These are phyloP conservation scores for Saccostrea glomerata DNA, from an alignment of 1,140 invertebrate species.

Conservation along the genomic window DNA sequence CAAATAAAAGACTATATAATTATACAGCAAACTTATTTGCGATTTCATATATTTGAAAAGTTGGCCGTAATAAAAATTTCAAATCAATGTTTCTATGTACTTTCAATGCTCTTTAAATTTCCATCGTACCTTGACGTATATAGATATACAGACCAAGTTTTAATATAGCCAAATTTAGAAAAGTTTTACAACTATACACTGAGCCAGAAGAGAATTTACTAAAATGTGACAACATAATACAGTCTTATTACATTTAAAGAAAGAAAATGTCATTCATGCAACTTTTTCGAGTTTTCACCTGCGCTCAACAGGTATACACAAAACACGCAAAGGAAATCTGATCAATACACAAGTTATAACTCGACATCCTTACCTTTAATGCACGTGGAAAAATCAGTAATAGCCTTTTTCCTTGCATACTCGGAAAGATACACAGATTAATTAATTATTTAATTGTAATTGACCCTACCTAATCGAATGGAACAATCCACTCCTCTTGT, in stretches of 20 bases:
- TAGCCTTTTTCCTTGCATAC: background rate
- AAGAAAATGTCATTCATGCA: background rate
- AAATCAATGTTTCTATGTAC: no score
- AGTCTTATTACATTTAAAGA: no score
- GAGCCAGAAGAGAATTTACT: background rate
- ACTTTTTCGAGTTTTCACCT: conserved; percentile 12
- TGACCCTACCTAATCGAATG: background rate
- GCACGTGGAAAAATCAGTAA: conserved; percentile 8
- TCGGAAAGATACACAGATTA: background rate
- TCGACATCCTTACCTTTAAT: background rate
- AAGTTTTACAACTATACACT: no score
- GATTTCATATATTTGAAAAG: no score
- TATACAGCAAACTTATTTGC: no score
- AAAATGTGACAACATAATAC: background rate
- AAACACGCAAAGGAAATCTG: background rate
- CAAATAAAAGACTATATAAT: no score
- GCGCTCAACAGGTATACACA: conserved; percentile 4
- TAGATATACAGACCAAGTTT: no score
- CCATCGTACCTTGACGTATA: no score
- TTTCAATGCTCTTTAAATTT: no score
- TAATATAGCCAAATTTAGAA: no score
- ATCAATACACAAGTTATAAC: background rate
- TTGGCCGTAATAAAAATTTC: no score
- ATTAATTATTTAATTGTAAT: background rate
- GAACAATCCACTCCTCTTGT: background rate